Evolutionary conservation across 1,140 invertebrate genomes (phyloP), one percentile per base, ranked within the genome.

Genomic region (Cylas formicarius): DNA sequence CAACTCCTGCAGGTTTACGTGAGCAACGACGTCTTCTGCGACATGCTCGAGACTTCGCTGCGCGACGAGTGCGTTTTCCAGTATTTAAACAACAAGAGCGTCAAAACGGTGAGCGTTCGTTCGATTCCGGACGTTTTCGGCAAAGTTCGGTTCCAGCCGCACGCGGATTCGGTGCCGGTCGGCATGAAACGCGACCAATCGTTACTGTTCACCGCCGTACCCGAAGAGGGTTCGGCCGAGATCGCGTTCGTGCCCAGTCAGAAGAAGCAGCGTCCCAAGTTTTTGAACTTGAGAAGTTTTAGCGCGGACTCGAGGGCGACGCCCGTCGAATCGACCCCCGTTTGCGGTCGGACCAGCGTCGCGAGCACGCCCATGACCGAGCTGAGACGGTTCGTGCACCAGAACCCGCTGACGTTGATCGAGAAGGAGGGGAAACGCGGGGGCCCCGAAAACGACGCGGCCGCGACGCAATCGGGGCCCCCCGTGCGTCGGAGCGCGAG

Each of bases 1-100:
- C 84, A 88, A 62, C 69, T 90, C 32, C 63, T 89, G 11, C 72
- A 76, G n/a, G 80, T 90, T 3, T 88, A 84, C 56, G 69, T 89
- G 24, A 71, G 76, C 5, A 72, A 72, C 27, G 70, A 72, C 32
- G 75, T 83, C 44, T 78, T 81, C 50, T 53, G 67, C 2, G 68
- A 67, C 23, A 53, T 84, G 32, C 66, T 62, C 42, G 67, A 69
- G 39, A 62, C 72, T 38, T 55, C 69, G 1, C 26, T 34, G 6
- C 41, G 39, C 18, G 29, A 36, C 34, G 39, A 40, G 13, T 44
- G 38, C 34, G 48, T 57, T 21, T 53, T 50, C 43, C 43, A 55
- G 28, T 52, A 48, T 47, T 37, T 60, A 7, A 39, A 41, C 29
- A 60, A 50, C 28, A 57, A 48, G 31, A 52, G 40, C 40, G 36